Conservation (phyloP, 1,140 invertebrate genomes). For the Hypsibius dujardini region DNA sequence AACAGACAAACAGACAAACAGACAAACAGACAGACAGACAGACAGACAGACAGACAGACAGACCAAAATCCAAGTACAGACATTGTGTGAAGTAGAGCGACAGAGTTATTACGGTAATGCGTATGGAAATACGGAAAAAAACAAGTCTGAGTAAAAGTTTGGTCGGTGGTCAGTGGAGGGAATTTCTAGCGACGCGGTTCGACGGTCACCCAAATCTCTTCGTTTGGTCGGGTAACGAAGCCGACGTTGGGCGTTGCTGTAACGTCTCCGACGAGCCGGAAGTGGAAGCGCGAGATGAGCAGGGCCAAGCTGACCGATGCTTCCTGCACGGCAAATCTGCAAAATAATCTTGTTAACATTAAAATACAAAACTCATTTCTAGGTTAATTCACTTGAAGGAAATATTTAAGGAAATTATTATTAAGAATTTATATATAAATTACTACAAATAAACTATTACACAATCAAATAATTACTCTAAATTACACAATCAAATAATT, state of each 20-base stretch:
- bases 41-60: too few relatives aligned
- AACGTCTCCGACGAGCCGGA: not conserved
- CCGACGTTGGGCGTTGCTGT: not conserved
- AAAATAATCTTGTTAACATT: not conserved
- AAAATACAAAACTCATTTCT: not conserved
- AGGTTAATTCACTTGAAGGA: not conserved
- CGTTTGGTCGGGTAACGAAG: not conserved
- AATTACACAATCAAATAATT: not conserved
- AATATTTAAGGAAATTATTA: not conserved
- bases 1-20: too few relatives aligned
- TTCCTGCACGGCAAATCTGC: not conserved
- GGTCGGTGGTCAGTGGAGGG: too few relatives aligned
- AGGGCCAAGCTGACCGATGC: not conserved
- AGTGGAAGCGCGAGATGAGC: not conserved
- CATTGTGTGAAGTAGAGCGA: too few relatives aligned
- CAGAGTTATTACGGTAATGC: too few relatives aligned
- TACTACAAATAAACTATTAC: not conserved
- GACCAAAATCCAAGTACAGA: too few relatives aligned
- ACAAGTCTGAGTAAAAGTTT: too few relatives aligned
- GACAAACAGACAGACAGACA: too few relatives aligned
- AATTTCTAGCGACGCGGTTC: too few relatives aligned
- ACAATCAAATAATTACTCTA: not conserved
- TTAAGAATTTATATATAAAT: not conserved
- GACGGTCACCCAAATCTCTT: conserved; percentile 6
- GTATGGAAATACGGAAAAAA: too few relatives aligned